Evolutionary conservation across 2,113 vertebrate genomes (phyloP), one percentile per base, ranked within the genome.

Genomic region (Sialia sialis): DNA sequence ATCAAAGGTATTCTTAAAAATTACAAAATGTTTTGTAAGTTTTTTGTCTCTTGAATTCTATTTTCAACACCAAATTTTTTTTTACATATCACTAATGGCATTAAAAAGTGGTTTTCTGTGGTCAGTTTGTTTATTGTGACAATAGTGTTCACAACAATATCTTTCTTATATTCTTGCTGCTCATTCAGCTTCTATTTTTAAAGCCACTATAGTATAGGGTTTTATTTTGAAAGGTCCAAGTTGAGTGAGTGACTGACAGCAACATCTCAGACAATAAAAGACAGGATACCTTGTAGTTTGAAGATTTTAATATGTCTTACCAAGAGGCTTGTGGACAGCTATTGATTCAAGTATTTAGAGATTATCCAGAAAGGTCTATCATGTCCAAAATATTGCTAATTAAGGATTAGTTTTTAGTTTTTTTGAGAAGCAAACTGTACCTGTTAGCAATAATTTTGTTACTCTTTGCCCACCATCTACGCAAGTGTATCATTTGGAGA

Each of bases 1-100:
- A 89, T 99, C 99, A 19, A 99, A 99, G 98, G 99, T 99, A 98
- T 66, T 83, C 83, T 4, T 75, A 89, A 81, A 93, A 84, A 69
- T 83, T 51, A 11, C 9, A 66, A 41, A 85, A 6, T 3, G 6
- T 76, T 81, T 62, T 48, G 8, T 14, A 29, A 41, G 17, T 62
- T 19, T 51, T 44, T 52, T 15, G 69, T 44, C 13, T 48, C 25
- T 30, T 63, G 32, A 17, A 73, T 91, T 92, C 48, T 59, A 1
- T 68, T 83, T 84, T 9, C n/a, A 94, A 64, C 22, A 73, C 10
- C 3, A 14, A 58, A 74, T 46, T 4, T 38, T 67, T 73, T 77
- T 60, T 4, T 1, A 30, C n/a, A 10, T 67, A 38, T 84, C 9
- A 30, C 16, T 32, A 30, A 4, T 58, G 9, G 2, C 41, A 52